Evolutionary conservation across 2,888 invertebrate species (phyloP).

Genomic region (Oscheius sp.): DNA sequence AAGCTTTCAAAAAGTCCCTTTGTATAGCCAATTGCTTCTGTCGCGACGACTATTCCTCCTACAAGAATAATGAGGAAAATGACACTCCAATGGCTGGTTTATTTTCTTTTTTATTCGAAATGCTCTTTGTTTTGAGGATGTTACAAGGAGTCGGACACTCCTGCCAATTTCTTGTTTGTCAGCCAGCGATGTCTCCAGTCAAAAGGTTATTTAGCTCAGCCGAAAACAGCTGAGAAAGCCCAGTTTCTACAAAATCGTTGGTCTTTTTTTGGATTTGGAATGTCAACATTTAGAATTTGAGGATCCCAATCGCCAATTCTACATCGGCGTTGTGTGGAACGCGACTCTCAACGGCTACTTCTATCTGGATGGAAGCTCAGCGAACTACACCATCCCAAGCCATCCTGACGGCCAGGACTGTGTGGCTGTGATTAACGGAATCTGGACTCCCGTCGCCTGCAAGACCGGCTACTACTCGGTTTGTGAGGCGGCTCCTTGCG

Average conservation of each 20-base stretch:
- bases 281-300: not conserved
- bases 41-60: not conserved
- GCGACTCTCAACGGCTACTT: not conserved
- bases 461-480: slow-evolving; percentile 5
- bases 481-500: slow-evolving; percentile 14
- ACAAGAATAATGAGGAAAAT: not conserved
- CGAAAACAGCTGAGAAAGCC: slow-evolving; percentile 7
- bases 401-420: slow-evolving; percentile 4
- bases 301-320: not conserved
- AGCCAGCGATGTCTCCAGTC: not conserved
- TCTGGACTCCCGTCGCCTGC: slow-evolving; percentile 7
- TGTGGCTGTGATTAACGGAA: not conserved
- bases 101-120: no score
- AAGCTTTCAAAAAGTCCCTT: not conserved
- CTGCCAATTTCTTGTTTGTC: not conserved
- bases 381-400: not conserved
- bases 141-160: not conserved
- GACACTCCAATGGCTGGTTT: slow-evolving; percentile 8
- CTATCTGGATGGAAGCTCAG: slow-evolving; percentile 2
- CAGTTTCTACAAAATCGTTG: not conserved
- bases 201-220: not conserved
- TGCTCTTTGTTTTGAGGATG: no score
- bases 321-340: slow-evolving; percentile 7
- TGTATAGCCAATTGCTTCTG: slow-evolving; percentile 24
- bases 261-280: not conserved